Conservation (phyloP, 2,888 invertebrate genomes). For the Cheiracanthium punctorium region DNA sequence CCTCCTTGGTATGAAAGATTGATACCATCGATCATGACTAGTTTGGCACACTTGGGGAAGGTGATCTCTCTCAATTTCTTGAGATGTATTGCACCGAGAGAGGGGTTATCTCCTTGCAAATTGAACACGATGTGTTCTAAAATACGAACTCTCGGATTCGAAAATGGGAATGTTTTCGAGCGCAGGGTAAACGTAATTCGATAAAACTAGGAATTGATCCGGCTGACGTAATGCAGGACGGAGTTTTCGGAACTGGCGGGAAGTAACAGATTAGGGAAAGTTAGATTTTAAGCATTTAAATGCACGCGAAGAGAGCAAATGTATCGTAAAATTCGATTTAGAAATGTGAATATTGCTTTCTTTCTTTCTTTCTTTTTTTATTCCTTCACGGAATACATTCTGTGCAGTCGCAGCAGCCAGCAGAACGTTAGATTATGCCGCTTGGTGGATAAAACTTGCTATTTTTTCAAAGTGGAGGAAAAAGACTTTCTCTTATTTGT, state of each 20-base stretch:
- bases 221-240: background rate
- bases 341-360: background rate
- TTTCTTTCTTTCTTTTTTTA: too few relatives aligned
- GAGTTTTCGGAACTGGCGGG: background rate
- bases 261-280: background rate
- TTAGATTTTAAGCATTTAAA: constrained; percentile 1
- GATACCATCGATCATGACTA: constrained; percentile 59
- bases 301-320: background rate
- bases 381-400: background rate
- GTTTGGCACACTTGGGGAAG: constrained; percentile 42
- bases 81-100: constrained; percentile 6
- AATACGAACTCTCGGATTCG: constrained; percentile 3
- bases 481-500: too few relatives aligned
- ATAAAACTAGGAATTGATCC: background rate
- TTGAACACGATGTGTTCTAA: constrained; percentile 18
- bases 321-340: background rate
- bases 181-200: background rate
- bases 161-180: constrained; percentile 11
- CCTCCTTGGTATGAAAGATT: background rate
- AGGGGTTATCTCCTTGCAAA: constrained; percentile 8
- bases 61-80: background rate
- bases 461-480: background rate
- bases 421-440: too few relatives aligned
- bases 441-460: background rate
- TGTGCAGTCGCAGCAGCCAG: background rate